These are phyloP conservation scores for Xenopus borealis DNA, from an alignment of 2,113 vertebrate species.

Conservation along the genomic window DNA sequence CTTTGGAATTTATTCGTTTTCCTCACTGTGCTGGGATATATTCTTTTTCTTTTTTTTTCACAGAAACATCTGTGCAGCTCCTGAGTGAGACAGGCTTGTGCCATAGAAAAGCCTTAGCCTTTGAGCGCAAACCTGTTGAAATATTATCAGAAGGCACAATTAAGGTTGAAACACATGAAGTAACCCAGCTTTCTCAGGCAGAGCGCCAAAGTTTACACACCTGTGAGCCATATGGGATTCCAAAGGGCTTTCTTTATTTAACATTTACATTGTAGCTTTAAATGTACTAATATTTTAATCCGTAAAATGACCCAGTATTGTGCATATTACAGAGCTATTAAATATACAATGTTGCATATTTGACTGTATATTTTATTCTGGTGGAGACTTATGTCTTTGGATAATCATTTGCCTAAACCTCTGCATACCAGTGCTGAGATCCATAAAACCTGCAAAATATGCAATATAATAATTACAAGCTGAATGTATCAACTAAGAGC, in stretches of 20 bases:
- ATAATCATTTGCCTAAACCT: too few relatives aligned
- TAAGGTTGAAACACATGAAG: constrained; percentile 41
- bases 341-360: neutral
- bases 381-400: too few relatives aligned
- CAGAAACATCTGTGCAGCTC: constrained; percentile 51
- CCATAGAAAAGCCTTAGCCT: constrained; percentile 51
- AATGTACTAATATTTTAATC: constrained; percentile 55
- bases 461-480: too few relatives aligned
- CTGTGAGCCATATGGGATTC: constrained; percentile 59
- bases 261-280: constrained; percentile 55
- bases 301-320: constrained; percentile 35
- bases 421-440: too few relatives aligned
- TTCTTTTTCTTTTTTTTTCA: constrained; percentile 41
- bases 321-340: constrained; percentile 14
- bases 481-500: too few relatives aligned
- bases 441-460: too few relatives aligned
- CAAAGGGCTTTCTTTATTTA: constrained; percentile 54
- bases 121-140: constrained; percentile 44
- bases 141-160: constrained; percentile 37
- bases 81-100: constrained; percentile 46
- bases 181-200: constrained; percentile 48
- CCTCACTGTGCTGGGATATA: constrained; percentile 50
- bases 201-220: constrained; percentile 50
- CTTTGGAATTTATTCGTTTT: constrained; percentile 49
- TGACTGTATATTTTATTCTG: too few relatives aligned